A percentile compares a stretch with the other conserved stretches of the same genome.
Conservation (phyloP, 2,888 invertebrate species). For the Dasypogon diadema region DNA sequence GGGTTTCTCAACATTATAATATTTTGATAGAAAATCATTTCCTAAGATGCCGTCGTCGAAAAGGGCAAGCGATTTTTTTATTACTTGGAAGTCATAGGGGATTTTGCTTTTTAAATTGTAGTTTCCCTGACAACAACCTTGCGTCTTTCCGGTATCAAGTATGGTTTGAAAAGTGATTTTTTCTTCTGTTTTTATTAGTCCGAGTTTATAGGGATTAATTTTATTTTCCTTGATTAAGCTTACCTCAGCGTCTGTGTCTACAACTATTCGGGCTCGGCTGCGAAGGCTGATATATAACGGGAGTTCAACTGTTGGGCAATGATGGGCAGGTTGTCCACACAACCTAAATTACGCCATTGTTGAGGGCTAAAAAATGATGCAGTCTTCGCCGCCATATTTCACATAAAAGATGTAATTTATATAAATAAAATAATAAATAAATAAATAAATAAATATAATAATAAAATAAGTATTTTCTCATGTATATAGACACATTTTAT, state of each 20-base stretch:
- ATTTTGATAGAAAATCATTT: conserved; percentile 1
- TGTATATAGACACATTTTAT: no score
- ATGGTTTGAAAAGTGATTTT: background rate
- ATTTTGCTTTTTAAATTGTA: background rate
- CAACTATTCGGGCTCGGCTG: background rate
- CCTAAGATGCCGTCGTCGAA: background rate
- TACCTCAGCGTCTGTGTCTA: conserved; percentile 7
- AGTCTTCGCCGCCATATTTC: no score
- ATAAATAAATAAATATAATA: no score
- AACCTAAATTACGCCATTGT: no score
- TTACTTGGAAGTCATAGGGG: background rate
- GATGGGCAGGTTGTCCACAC: background rate
- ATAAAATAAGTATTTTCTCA: no score
- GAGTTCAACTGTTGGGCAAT: background rate
- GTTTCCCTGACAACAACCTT: conserved; percentile 7
- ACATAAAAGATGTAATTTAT: no score
- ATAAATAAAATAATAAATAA: no score
- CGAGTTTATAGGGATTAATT: background rate
- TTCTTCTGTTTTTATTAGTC: background rate
- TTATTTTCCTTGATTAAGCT: background rate
- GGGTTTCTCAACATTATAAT: background rate
- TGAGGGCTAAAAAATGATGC: no score
- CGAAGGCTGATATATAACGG: background rate
- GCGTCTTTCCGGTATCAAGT: background rate
- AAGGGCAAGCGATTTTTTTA: background rate